Evolutionary conservation across 2,797 vertebrate genomes (phyloP).

Genomic region (Parauchenoglanis ngamensis): DNA sequence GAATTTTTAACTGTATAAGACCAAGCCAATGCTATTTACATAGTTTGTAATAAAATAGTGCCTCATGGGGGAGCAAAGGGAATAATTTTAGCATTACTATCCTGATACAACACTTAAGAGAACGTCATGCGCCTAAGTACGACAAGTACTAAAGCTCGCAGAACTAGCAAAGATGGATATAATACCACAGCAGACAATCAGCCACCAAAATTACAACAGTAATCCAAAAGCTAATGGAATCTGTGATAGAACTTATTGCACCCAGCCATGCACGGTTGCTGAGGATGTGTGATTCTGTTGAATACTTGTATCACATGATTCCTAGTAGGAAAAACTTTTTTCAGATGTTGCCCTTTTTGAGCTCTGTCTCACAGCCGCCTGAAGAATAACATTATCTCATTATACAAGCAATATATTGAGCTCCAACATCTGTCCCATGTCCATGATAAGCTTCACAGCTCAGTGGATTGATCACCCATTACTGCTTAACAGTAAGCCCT

Average conservation of each 20-base stretch:
- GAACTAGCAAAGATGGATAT: neutral
- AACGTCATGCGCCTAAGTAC: neutral
- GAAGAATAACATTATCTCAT: neutral
- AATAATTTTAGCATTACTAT: neutral
- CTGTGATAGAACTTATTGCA: neutral
- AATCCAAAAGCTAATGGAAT: neutral
- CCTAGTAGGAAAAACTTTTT: neutral
- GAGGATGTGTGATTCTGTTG: neutral
- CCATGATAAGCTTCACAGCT: neutral
- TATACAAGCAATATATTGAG: constrained; percentile 8
- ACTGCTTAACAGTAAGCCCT: neutral
- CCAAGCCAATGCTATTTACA: neutral
- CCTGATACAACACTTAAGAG: neutral
- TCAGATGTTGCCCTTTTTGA: neutral
- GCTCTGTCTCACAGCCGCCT: neutral
- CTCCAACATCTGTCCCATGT: neutral
- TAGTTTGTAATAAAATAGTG: neutral
- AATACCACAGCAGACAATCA: neutral
- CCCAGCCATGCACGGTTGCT: neutral
- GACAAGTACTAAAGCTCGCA: neutral
- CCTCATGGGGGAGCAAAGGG: neutral
- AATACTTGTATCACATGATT: neutral
- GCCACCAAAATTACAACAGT: neutral
- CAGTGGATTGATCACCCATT: neutral
- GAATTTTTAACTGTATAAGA: neutral